Percentiles rank a stretch among this genome's conserved stretches.
phyloP scores from a whole-genome alignment of 2,113 vertebrate species.

The Eretmochelys imbricata region DNA sequence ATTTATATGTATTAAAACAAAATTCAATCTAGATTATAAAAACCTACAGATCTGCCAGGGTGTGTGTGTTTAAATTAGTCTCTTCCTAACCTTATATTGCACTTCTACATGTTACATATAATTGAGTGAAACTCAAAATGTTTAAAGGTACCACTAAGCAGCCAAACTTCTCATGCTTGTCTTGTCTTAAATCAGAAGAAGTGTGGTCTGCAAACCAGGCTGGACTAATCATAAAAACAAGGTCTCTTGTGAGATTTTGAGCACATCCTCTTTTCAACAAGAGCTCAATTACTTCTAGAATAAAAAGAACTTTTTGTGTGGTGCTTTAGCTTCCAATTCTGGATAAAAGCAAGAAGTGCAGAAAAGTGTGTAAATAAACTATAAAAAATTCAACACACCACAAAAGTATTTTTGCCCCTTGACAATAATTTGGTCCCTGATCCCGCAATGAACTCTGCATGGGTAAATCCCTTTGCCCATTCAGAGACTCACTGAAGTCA shows the following conservation, averaged over 20 bases:
- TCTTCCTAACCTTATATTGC: background rate
- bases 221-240: background rate
- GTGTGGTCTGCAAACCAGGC: background rate
- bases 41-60: background rate
- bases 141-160: background rate
- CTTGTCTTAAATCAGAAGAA: constrained; percentile 40
- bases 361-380: constrained; percentile 69
- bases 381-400: constrained; percentile 52
- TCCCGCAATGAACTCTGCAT: background rate
- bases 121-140: background rate
- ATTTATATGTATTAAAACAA: background rate
- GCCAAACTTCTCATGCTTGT: constrained; percentile 3
- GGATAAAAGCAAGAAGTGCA: constrained; percentile 56
- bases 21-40: background rate
- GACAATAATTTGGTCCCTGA: background rate
- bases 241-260: constrained; percentile 29
- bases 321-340: constrained; percentile 48
- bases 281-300: constrained; percentile 53
- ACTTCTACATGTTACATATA: background rate
- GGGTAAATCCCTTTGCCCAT: background rate
- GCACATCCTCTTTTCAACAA: constrained; percentile 11
- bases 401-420: constrained; percentile 67
- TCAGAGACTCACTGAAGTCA: fast-evolving
- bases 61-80: background rate
- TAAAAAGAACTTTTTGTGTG: constrained; percentile 66